Percentiles rank a stretch among this genome's conserved stretches.
Evolutionary conservation across 1,140 invertebrate genomes (phyloP).

Genomic region (Pseudoatta argentina): DNA sequence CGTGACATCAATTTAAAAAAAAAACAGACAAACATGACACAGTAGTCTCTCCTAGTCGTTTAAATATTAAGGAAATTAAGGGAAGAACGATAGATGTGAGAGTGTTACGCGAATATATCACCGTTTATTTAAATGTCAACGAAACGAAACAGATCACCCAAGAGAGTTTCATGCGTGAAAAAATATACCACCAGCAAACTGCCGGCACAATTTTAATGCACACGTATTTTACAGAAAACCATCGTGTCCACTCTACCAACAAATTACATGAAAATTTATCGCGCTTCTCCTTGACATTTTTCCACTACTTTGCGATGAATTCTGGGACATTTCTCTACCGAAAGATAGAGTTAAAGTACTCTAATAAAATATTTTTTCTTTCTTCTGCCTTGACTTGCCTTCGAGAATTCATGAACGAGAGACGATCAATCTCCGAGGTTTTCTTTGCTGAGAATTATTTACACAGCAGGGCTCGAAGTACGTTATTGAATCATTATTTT

Average conservation of each 20-base stretch:
- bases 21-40: slow-evolving; percentile 6
- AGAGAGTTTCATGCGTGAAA: slow-evolving; percentile 10
- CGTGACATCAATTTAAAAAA: slow-evolving; percentile 35
- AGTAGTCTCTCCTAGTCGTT: slow-evolving; percentile 11
- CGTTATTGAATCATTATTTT: slow-evolving; percentile 43
- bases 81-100: slow-evolving; percentile 14
- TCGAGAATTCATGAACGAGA: not conserved
- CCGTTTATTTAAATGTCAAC: slow-evolving; percentile 43
- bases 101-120: not conserved
- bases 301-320: not conserved
- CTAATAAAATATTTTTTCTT: slow-evolving; percentile 50
- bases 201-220: not conserved
- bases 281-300: not conserved
- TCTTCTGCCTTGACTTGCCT: slow-evolving; percentile 1
- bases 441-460: slow-evolving; percentile 37
- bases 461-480: not conserved
- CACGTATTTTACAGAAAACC: not conserved
- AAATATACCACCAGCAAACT: not conserved
- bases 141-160: slow-evolving; percentile 23
- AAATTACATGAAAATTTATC: slow-evolving; percentile 26
- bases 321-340: not conserved
- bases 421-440: not conserved
- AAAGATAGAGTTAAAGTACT: slow-evolving; percentile 41
- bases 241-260: not conserved
- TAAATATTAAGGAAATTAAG: slow-evolving; percentile 39